A percentile compares a stretch with the other conserved stretches of the same genome.
These are phyloP conservation scores for Gerris buenoi DNA, from an alignment of 1,140 invertebrate genomes.

Conservation along the genomic window DNA sequence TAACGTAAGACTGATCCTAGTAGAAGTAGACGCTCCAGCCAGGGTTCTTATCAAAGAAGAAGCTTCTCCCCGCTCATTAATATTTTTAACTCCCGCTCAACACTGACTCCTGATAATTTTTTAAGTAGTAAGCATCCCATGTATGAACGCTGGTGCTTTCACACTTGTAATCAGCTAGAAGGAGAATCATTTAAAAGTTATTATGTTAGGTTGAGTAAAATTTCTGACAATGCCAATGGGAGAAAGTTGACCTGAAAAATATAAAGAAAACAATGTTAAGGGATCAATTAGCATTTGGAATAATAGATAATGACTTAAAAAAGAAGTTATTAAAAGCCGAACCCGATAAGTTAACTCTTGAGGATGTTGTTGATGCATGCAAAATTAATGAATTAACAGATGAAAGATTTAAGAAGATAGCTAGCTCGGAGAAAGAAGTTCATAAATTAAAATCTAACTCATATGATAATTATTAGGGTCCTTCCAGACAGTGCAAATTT, in stretches of 20 bases:
- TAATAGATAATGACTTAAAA: neutral
- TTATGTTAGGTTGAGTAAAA: neutral
- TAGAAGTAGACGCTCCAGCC: too few species aligned
- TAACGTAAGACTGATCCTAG: too few species aligned
- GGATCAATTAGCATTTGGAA: neutral
- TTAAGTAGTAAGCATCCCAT: neutral
- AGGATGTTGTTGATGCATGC: neutral
- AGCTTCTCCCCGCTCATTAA: too few species aligned
- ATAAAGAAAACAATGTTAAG: neutral
- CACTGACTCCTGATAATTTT: neutral
- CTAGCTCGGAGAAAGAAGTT: neutral
- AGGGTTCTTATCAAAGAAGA: too few species aligned
- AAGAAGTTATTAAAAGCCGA: neutral
- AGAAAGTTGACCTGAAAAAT: neutral
- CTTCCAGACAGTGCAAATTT: neutral
- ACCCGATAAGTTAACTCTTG: neutral
- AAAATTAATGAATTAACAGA: neutral
- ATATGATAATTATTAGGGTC: too few species aligned
- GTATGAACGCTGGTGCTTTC: neutral
- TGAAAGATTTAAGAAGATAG: neutral
- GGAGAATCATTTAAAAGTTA: neutral
- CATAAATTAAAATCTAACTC: neutral
- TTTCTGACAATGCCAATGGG: neutral
- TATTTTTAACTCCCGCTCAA: too few species aligned
- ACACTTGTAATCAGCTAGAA: neutral